Evolutionary conservation across 1,140 invertebrate species (phyloP).

Genomic region (Tetramorium simillimum): DNA sequence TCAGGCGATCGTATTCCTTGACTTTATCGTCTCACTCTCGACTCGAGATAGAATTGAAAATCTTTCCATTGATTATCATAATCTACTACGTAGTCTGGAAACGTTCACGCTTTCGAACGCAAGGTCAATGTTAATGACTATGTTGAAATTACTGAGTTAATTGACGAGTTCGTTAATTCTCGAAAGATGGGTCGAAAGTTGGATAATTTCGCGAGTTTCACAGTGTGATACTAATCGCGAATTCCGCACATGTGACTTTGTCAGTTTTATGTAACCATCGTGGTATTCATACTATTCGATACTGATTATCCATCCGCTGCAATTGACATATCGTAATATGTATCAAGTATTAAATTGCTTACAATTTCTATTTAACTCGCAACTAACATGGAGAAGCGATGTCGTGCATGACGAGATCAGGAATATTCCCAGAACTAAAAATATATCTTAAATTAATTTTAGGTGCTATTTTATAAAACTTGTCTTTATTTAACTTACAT

Average conservation of each 20-base stretch:
- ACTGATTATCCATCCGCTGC: background rate
- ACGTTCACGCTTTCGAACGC: background rate
- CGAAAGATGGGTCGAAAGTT: background rate
- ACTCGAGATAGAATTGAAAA: background rate
- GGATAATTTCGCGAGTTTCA: background rate
- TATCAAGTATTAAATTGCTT: conserved; percentile 15
- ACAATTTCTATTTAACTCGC: background rate
- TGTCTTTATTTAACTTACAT: background rate
- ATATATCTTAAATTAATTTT: background rate
- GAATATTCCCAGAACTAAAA: background rate
- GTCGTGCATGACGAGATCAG: background rate
- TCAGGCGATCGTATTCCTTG: background rate
- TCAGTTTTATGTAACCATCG: background rate
- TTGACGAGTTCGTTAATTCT: background rate
- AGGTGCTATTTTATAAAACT: background rate
- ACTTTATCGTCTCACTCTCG: background rate
- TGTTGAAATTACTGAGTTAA: background rate
- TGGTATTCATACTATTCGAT: background rate
- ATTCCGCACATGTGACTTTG: background rate
- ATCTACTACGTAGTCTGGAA: background rate
- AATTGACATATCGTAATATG: background rate
- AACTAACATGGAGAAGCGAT: background rate
- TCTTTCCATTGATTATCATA: background rate
- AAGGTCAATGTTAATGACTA: background rate
- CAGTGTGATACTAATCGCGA: background rate